These are phyloP conservation scores for Apistogramma diplotaenia DNA, from an alignment of 2,113 vertebrate species.

Conservation along the genomic window DNA sequence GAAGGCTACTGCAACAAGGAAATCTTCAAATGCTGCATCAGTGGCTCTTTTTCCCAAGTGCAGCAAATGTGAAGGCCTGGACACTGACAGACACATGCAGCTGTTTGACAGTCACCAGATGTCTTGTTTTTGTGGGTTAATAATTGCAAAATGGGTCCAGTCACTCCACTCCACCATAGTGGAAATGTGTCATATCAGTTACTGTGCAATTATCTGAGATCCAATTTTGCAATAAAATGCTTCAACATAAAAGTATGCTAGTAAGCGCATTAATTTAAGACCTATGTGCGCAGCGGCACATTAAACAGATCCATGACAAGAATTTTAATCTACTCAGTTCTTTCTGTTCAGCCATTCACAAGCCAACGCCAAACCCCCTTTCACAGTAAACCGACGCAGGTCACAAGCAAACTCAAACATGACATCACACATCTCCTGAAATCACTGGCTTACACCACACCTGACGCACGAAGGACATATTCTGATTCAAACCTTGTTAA, in stretches of 20 bases:
- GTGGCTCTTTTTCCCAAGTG: background rate
- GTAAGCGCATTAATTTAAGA: conserved; percentile 39
- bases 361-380: conserved; percentile 69
- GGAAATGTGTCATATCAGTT: background rate
- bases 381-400: conserved; percentile 68
- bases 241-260: background rate
- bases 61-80: conserved; percentile 10
- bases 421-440: conserved; percentile 63
- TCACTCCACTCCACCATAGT: background rate
- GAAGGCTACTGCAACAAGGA: background rate
- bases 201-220: background rate
- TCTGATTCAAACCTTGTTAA: background rate
- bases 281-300: conserved; percentile 40
- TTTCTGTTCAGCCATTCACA: conserved; percentile 58
- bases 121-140: background rate
- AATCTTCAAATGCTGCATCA: background rate
- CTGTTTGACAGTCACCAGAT: background rate
- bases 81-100: background rate
- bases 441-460: background rate
- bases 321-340: conserved; percentile 75
- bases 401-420: conserved; percentile 75
- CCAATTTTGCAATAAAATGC: conserved; percentile 1
- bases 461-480: conserved; percentile 6
- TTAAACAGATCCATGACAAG: conserved; percentile 70
- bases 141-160: background rate